These are phyloP conservation scores for Otocyon megalotis DNA, from an alignment of 2,113 vertebrate genomes.

Conservation along the genomic window DNA sequence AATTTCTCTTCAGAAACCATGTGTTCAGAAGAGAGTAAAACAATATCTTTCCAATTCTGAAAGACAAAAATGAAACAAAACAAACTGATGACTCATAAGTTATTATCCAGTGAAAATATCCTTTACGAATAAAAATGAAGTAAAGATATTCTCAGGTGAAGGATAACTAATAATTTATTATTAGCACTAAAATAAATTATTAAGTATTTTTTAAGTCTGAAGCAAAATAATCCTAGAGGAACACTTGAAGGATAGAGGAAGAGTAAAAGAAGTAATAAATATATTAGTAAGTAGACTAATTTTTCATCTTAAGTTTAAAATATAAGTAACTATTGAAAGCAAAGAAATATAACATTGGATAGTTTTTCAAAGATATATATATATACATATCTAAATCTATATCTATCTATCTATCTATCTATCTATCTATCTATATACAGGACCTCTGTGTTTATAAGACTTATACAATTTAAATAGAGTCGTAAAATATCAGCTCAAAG, in stretches of 20 bases:
- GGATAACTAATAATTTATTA: background rate
- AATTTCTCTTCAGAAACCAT: background rate
- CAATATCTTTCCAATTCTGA: background rate
- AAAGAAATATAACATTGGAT: background rate
- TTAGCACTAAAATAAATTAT: background rate
- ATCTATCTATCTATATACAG: no score
- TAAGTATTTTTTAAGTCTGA: background rate
- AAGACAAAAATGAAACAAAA: background rate
- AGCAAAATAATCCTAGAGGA: background rate
- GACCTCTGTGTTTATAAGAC: background rate
- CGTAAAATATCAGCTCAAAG: background rate
- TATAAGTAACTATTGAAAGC: background rate
- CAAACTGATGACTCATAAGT: background rate
- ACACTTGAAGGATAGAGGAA: background rate
- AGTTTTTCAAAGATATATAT: background rate
- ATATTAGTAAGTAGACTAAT: background rate
- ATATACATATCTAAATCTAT: no score
- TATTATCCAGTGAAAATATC: background rate
- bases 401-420: no score
- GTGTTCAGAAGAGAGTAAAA: background rate
- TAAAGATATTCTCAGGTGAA: background rate
- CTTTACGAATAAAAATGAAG: background rate
- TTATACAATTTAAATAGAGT: background rate
- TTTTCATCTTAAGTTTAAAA: background rate
- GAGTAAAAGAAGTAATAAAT: background rate